Evolutionary conservation across 2,797 vertebrate species (phyloP), one percentile per base, ranked within the genome.

Genomic region (Sebastes alutus): DNA sequence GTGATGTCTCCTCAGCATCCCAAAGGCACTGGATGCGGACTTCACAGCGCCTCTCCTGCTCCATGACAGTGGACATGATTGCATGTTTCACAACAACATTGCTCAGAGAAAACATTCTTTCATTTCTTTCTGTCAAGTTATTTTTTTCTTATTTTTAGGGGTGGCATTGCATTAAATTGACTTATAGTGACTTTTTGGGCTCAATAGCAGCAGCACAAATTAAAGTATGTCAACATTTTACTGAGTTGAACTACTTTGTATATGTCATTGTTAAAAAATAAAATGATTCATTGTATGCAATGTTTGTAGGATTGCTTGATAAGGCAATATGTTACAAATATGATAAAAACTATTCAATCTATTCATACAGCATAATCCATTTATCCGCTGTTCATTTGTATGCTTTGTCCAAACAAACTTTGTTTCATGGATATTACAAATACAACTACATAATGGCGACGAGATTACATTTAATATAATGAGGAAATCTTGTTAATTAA

Each of bases 1-100:
- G 80, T 87, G 87, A 93, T 79, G 88, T 90, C 87, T 88, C 79
- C 69, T 85, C 88, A 84, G 66, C 49, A 65, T 87, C 88, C 88
- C 78, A 68, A 80, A 87, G 83, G 89, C 87, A 74, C 75, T 77
- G 58, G 55, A 74, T 76, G 79, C 66, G 87, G 80, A 88, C 80
- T 84, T 89, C 70, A 90, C 80, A 89, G 87, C 66, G 82, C 80
- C 83, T 80, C 79, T 88, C 29, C 68, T 76, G 72, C 83, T 85
- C 49, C 32, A 38, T 91, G 92, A 89, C 91, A 86, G 77, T 82
- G 68, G 63, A 56, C 59, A 80, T 88, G 87, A 90, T 83, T 89
- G 83, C 80, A 89, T 79, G 80, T 89, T 89, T 86, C 75, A 88
- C 70, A 82, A 77, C 63, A 81, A 85, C 73, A 78, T 30, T 73